Percentiles rank a stretch among this genome's conserved stretches.
These are phyloP conservation scores for Cyclina sinensis DNA, from an alignment of 1,140 invertebrate genomes.

Conservation along the genomic window DNA sequence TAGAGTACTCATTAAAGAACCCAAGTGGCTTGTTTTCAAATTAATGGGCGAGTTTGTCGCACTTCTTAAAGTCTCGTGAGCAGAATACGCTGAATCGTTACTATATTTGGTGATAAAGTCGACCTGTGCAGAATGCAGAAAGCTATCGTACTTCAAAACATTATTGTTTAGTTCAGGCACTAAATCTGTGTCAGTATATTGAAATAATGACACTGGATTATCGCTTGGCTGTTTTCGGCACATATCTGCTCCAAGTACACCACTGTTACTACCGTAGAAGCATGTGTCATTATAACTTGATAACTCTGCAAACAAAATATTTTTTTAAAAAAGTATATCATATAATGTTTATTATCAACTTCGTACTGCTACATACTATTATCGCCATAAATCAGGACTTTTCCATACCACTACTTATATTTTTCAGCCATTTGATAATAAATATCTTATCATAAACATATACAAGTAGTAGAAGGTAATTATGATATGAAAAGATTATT, in stretches of 20 bases:
- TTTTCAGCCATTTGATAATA: too few relatives aligned
- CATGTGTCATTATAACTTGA: too few relatives aligned
- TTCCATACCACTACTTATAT: too few relatives aligned
- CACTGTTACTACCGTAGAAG: background rate
- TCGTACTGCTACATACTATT: too few relatives aligned
- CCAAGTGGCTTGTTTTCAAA: slow-evolving; percentile 23
- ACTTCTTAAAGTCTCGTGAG: background rate
- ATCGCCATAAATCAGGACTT: too few relatives aligned
- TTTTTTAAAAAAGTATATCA: too few relatives aligned
- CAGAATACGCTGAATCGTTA: background rate
- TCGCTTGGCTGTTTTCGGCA: background rate
- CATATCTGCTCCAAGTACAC: background rate
- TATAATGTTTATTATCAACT: too few relatives aligned
- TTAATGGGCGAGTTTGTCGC: background rate
- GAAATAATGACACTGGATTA: background rate
- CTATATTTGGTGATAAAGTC: background rate
- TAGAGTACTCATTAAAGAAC: too few relatives aligned
- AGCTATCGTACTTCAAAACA: slow-evolving; percentile 1
- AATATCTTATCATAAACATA: too few relatives aligned
- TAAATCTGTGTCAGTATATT: background rate
- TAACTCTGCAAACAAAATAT: too few relatives aligned
- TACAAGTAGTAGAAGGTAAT: too few relatives aligned
- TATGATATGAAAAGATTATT: too few relatives aligned
- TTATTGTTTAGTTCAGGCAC: slow-evolving; percentile 13
- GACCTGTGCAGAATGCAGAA: background rate